These are phyloP conservation scores for Papilio elwesi DNA, from an alignment of 2,888 invertebrate genomes.

Conservation along the genomic window DNA sequence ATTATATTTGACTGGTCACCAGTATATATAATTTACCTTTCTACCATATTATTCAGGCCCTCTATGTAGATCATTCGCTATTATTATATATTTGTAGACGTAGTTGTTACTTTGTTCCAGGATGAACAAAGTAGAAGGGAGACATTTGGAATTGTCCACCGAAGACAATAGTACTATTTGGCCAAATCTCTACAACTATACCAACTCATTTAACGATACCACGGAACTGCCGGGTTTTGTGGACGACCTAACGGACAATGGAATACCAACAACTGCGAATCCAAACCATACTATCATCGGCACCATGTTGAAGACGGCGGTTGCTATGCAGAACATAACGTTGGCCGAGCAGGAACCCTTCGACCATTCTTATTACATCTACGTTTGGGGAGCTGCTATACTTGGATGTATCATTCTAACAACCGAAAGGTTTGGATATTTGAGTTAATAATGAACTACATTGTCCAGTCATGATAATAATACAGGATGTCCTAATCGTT, in stretches of 20 bases:
- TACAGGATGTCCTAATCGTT: too few relatives aligned
- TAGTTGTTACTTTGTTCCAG: constrained; percentile 54
- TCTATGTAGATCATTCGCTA: too few relatives aligned
- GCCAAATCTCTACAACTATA: constrained; percentile 29
- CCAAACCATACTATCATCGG: constrained; percentile 62
- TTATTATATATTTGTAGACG: too few relatives aligned
- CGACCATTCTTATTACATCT: constrained; percentile 73
- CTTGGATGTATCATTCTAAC: constrained; percentile 85
- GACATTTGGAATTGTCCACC: constrained; percentile 36
- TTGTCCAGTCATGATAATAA: too few relatives aligned
- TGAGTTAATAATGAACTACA: too few relatives aligned
- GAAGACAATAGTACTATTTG: background rate
- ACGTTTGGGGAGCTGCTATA: constrained; percentile 85
- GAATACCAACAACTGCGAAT: constrained; percentile 42
- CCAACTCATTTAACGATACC: constrained; percentile 39
- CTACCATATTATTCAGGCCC: too few relatives aligned
- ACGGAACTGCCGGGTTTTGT: constrained; percentile 11
- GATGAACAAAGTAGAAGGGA: constrained; percentile 73
- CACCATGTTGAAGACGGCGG: constrained; percentile 61
- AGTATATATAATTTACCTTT: too few relatives aligned
- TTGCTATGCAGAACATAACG: constrained; percentile 60
- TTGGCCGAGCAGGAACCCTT: constrained; percentile 49
- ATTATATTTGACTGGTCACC: too few relatives aligned
- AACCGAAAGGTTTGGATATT: constrained; percentile 69
- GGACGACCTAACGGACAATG: constrained; percentile 43